Base-by-base conservation (phyloP, 2,888 invertebrate species). In the Poecilus cupreus region DNA sequence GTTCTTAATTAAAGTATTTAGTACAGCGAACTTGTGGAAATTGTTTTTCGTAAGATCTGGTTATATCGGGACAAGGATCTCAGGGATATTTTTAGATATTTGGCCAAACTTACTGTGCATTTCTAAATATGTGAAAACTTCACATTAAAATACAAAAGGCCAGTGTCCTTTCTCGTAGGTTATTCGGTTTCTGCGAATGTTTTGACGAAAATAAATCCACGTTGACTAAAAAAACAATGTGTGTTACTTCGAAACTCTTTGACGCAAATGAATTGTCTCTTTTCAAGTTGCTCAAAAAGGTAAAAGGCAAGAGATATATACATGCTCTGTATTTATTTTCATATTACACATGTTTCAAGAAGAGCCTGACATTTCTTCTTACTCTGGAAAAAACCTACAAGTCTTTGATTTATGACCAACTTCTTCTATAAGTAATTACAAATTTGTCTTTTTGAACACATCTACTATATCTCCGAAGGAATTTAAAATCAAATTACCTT, bases 81-180 rank as follows among this genome's bases (percentile, higher is more conserved):
- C 32, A 8, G n/a, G 6, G 16, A 11, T 75, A 75, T 75, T 51
- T 75, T 51, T 75, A 75, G 32, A 26, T 32, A 75, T 75, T 75
- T 75, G 75, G 75, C 75, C 75, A 75, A 75, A 51, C 43, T 74
- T 74, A 74, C 75, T 75, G 75, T 80, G 80, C 80, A 80, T 37
- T 80, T 80, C 72, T 72, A 70, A 37, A 68, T 51, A 70, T 26
- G 78, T 68, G 64, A 68, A 60, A 49, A 57, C 57, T 39, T 72
- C 54, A 54, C 72, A 54, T 70, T 72, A 57, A 79, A 80, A 72
- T 80, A 51, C 72, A 72, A 54, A 80, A 80, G 80, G 80, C 80
- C 80, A 72, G 22, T 80, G 80, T 72, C 70, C 80, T 80, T 80
- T 72, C 75, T 24, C 75, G 8, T 74, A 75, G 75, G 75, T 51